Evolutionary conservation across 2,113 vertebrate genomes (phyloP).

Genomic region (Cyprinodon tularosa): DNA sequence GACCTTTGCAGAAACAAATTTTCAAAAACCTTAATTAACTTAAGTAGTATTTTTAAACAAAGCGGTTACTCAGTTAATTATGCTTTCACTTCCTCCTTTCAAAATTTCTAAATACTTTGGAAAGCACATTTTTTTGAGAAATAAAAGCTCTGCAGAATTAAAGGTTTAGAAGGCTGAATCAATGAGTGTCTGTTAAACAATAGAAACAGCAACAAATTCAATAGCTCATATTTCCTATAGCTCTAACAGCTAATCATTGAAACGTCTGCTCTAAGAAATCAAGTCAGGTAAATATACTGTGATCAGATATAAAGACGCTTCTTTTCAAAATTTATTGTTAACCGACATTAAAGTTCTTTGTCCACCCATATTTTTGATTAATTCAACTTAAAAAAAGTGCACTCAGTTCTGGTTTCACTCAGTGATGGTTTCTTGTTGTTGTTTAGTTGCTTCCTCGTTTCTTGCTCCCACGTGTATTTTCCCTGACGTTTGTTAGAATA

Average conservation of each 20-base stretch:
- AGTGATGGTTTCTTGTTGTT: too few species aligned
- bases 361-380: not conserved
- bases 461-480: too few species aligned
- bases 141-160: not conserved
- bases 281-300: not conserved
- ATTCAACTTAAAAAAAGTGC: not conserved
- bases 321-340: not conserved
- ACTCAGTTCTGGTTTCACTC: not conserved
- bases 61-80: not conserved
- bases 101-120: not conserved
- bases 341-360: not conserved
- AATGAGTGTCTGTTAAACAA: not conserved
- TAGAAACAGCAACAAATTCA: not conserved
- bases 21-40: too few species aligned
- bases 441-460: too few species aligned
- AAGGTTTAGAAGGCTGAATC: not conserved
- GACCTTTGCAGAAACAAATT: too few species aligned
- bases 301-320: not conserved
- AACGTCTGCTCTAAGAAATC: not conserved
- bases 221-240: not conserved
- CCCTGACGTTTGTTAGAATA: too few species aligned
- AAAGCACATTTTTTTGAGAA: not conserved
- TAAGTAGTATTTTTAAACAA: too few species aligned
- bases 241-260: not conserved
- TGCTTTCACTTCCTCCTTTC: not conserved